Evolutionary conservation across 2,888 invertebrate species (phyloP).

Genomic region (Willowsia nigromaculata): DNA sequence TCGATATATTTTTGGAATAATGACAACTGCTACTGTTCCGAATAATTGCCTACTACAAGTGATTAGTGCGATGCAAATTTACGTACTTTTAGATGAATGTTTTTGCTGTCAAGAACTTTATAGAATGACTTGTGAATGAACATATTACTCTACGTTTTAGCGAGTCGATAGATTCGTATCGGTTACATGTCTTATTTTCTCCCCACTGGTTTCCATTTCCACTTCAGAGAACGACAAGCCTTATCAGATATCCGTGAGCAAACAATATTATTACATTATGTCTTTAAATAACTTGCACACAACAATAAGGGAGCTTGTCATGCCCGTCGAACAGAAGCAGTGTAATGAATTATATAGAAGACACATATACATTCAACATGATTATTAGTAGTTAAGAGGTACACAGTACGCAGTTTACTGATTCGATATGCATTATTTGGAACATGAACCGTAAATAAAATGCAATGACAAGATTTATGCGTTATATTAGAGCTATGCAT

Average conservation of each 20-base stretch:
- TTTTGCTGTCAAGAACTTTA: no score
- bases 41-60: no score
- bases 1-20: no score
- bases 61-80: no score
- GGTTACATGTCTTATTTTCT: background rate
- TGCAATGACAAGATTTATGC: slow-evolving; percentile 37
- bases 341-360: background rate
- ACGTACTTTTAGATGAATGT: no score
- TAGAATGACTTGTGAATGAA: no score
- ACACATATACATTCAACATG: background rate
- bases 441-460: slow-evolving; percentile 46
- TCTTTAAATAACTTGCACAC: background rate
- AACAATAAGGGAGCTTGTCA: background rate
- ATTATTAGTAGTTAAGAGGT: background rate
- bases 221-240: background rate
- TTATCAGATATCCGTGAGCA: background rate
- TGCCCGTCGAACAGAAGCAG: background rate
- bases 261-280: background rate
- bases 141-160: background rate
- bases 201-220: background rate
- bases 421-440: background rate
- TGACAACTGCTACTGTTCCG: no score
- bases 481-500: background rate
- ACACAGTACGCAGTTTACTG: background rate
- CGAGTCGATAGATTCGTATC: background rate